These are phyloP conservation scores for Dynastes hyllus DNA, from an alignment of 2,888 invertebrate genomes.

Conservation along the genomic window DNA sequence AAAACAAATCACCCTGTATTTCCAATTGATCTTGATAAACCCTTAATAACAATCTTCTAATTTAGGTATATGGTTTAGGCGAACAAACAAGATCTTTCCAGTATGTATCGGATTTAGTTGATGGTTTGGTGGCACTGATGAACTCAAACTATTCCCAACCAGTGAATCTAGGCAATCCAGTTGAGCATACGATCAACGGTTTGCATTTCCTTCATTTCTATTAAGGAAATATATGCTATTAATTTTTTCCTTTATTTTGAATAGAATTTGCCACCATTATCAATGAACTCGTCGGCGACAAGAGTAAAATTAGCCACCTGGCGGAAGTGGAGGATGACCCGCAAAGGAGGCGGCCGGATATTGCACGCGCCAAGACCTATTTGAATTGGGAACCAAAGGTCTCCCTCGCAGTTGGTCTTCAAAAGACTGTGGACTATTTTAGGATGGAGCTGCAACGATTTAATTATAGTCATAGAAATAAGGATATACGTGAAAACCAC, in stretches of 20 bases:
- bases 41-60: too few relatives aligned
- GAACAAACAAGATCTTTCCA: conserved; percentile 97
- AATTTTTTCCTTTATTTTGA: neutral
- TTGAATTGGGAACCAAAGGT: conserved; percentile 96
- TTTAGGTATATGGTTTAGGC: conserved; percentile 87
- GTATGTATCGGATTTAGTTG: conserved; percentile 97
- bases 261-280: conserved; percentile 91
- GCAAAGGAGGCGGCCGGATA: conserved; percentile 94
- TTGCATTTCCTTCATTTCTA: neutral
- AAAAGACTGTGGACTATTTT: conserved; percentile 95
- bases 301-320: conserved; percentile 87
- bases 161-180: conserved; percentile 98
- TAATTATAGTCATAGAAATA: conserved; percentile 73
- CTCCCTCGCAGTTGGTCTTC: conserved; percentile 87
- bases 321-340: conserved; percentile 97
- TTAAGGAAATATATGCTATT: neutral
- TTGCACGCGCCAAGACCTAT: conserved; percentile 87
- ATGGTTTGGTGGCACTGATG: conserved; percentile 95
- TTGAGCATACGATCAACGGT: conserved; percentile 96
- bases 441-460: conserved; percentile 85
- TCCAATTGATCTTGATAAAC: too few relatives aligned
- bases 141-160: conserved; percentile 93
- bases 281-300: conserved; percentile 88
- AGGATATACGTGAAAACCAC: conserved; percentile 39
- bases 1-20: too few relatives aligned